phyloP scores from a whole-genome alignment of 2,113 vertebrate species.

The Campylorhamphus procurvoides region DNA sequence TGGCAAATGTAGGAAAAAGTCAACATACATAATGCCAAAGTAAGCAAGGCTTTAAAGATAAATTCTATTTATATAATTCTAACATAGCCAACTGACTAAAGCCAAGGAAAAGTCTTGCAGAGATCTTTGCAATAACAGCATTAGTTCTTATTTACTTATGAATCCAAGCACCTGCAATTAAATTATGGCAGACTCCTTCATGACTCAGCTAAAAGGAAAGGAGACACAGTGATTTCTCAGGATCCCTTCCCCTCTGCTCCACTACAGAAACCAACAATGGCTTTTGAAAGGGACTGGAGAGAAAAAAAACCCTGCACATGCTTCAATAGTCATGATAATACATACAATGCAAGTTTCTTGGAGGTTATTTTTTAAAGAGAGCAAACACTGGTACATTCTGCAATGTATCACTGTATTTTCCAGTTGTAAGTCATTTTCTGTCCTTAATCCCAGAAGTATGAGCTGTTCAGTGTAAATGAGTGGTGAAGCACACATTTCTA shows the following conservation, averaged over 20 bases:
- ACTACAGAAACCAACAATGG: neutral
- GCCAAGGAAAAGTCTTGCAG: neutral
- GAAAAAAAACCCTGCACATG: neutral
- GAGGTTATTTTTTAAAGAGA: neutral
- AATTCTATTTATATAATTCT: neutral
- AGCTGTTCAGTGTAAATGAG: neutral
- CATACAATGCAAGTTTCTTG: neutral
- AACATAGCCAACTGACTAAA: slow-evolving; percentile 10
- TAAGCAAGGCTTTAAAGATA: slow-evolving; percentile 2
- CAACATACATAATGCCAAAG: neutral
- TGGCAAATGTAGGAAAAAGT: neutral
- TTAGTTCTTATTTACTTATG: slow-evolving; percentile 21
- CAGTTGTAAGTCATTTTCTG: neutral
- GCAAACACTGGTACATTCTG: neutral
- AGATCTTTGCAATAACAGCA: neutral
- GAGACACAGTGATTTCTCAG: slow-evolving; percentile 9
- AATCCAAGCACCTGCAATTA: slow-evolving; percentile 48
- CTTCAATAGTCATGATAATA: neutral
- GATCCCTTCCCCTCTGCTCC: slow-evolving; percentile 10
- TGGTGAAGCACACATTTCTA: neutral
- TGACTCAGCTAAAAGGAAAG: slow-evolving; percentile 60
- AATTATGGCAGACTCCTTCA: slow-evolving; percentile 43
- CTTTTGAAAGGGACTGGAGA: neutral
- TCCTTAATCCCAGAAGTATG: neutral
- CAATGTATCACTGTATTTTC: neutral